phyloP scores from a whole-genome alignment of 1,140 invertebrate species.

The Rhopalosiphum padi region DNA sequence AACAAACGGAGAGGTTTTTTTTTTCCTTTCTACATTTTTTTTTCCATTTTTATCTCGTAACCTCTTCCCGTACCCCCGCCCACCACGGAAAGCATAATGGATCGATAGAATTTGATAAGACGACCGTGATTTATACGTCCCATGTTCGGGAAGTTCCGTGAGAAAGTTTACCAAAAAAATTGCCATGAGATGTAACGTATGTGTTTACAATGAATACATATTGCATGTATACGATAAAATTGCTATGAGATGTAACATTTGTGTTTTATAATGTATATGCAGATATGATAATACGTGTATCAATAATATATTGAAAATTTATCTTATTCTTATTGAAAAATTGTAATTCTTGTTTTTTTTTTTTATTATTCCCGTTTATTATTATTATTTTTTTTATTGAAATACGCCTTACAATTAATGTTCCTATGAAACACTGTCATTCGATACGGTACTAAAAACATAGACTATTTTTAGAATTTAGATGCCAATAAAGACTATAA shows the following conservation, averaged over 20 bases:
- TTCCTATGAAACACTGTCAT: neutral
- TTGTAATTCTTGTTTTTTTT: neutral
- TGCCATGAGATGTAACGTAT: neutral
- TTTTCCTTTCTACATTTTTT: neutral
- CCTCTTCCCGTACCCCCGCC: neutral
- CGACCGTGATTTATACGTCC: constrained; percentile 21
- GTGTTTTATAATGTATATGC: too few relatives aligned
- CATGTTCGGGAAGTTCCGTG: neutral
- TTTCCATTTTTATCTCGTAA: neutral
- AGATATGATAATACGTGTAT: neutral
- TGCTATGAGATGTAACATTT: too few relatives aligned
- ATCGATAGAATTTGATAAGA: constrained; percentile 19
- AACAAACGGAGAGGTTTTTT: constrained; percentile 34
- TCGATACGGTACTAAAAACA: neutral
- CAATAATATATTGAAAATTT: neutral
- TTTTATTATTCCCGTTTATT: neutral
- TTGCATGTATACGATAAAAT: too few relatives aligned
- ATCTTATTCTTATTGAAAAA: too few relatives aligned
- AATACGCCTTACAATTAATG: neutral
- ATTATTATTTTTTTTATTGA: neutral
- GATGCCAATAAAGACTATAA: neutral
- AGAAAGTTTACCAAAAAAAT: constrained; percentile 30
- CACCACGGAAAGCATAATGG: neutral
- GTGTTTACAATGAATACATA: neutral
- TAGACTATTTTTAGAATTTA: neutral